Evolutionary conservation across 2,113 vertebrate genomes (phyloP), one percentile per base, ranked within the genome.

Genomic region (Nansenia antarctica): DNA sequence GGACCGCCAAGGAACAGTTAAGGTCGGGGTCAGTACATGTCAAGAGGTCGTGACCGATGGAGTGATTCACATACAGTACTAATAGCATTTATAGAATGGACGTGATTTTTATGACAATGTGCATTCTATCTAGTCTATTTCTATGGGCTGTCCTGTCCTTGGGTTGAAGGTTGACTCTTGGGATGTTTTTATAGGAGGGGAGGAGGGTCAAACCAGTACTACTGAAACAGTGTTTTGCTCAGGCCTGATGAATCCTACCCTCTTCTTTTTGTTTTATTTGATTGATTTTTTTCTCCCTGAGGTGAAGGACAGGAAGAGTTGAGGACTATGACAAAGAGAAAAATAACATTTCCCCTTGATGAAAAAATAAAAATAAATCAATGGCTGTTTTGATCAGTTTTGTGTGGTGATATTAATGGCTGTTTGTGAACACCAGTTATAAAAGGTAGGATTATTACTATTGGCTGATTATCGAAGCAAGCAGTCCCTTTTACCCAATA

Each of bases 221-320:
- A 87, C 89, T 90, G 90, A 90, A 87, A 88, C 82, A 85, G 86
- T 88, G 80, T 89, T 87, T 45, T 84, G 87, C 83, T 91, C 90
- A 89, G 89, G 89, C 87, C 86, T 82, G 85, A 87, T 80, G 65
- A 87, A 88, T 86, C 82, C 87, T 90, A 86, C 77, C 67, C 59
- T 82, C 73, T 84, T 88, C 83, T 82, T 87, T 91, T 83, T 61
- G 67, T n/a, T n/a, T n/a, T n/a, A n/a, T n/a, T 74, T 57, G 57
- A 34, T 86, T 91, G 89, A 82, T 87, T 78, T 86, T 89, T 88
- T 85, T 69, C 82, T n/a, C 79, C 82, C 72, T 85, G 80, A 83
- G 81, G 83, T 72, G 66, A 78, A 84, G 65, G 77, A 74, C 58
- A 58, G 68, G 77, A 42, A 86, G 65, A 88, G 82, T 77, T 81